phyloP scores from a whole-genome alignment of 2,797 vertebrate species.

The Chaetophractus vellerosus region DNA sequence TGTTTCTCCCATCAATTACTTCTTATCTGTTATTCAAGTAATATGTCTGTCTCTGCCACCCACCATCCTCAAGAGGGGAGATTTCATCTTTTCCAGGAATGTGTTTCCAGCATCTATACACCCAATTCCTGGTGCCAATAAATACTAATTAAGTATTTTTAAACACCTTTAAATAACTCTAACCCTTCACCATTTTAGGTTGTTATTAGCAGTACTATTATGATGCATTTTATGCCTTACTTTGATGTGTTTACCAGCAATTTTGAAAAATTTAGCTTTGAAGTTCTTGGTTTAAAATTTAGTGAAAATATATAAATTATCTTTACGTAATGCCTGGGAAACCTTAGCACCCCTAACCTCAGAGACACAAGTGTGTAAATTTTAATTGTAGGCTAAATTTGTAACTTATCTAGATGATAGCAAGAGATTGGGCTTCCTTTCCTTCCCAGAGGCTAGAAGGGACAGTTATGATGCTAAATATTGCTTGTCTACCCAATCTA shows the following conservation, averaged over 20 bases:
- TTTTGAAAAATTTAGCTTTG: background rate
- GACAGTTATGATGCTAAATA: background rate
- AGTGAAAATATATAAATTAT: conserved; percentile 17
- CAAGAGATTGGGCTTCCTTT: background rate
- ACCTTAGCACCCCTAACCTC: background rate
- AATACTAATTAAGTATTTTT: background rate
- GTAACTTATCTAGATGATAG: background rate
- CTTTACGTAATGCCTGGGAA: background rate
- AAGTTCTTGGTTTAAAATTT: conserved; percentile 18
- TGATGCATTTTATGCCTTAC: background rate
- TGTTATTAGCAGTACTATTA: background rate
- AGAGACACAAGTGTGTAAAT: background rate
- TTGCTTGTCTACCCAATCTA: background rate
- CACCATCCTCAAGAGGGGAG: background rate
- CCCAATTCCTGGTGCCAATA: background rate
- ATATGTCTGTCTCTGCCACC: background rate
- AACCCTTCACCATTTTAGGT: background rate
- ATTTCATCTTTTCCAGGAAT: background rate
- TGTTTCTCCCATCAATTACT: background rate
- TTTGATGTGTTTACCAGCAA: conserved; percentile 20
- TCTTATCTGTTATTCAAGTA: background rate
- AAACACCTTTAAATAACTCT: background rate
- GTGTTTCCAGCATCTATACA: background rate
- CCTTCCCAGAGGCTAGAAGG: background rate
- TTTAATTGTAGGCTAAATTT: background rate